Evolutionary conservation across 2,888 invertebrate species (phyloP).

Genomic region (Zaprionus lineosus): DNA sequence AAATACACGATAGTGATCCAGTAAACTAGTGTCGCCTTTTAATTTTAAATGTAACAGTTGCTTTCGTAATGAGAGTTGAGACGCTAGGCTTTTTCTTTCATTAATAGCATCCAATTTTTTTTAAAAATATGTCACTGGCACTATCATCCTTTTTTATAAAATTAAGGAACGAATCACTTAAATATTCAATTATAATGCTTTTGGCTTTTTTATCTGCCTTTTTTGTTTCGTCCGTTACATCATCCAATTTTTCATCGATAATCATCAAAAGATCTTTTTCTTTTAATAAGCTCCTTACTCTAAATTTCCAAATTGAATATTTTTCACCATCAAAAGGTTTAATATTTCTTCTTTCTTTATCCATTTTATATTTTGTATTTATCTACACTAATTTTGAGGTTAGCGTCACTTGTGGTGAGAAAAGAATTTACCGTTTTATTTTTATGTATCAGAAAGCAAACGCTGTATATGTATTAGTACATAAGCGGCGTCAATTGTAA

Average conservation of each 20-base stretch:
- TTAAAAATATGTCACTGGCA: constrained; percentile 4
- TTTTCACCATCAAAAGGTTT: constrained; percentile 16
- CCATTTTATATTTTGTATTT: neutral
- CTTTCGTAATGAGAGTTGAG: constrained; percentile 5
- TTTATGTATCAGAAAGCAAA: too few relatives aligned
- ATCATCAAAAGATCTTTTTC: constrained; percentile 3
- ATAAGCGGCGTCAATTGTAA: constrained; percentile 23
- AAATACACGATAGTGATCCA: neutral
- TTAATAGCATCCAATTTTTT: neutral
- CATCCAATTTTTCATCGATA: neutral
- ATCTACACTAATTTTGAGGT: neutral
- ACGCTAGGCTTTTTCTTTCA: constrained; percentile 3
- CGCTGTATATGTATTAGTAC: too few relatives aligned
- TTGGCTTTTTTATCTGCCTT: constrained; percentile 2
- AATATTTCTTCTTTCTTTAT: neutral
- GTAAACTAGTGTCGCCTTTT: neutral
- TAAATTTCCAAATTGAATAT: constrained; percentile 18
- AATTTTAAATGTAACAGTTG: neutral
- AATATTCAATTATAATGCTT: constrained; percentile 1
- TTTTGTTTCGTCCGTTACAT: neutral
- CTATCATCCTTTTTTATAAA: neutral
- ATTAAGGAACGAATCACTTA: constrained; percentile 3
- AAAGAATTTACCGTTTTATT: too few relatives aligned
- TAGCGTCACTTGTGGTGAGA: neutral
- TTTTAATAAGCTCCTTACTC: neutral